Percentiles rank a stretch among this genome's conserved stretches.
These are phyloP conservation scores for Rotaria socialis DNA, from an alignment of 2,888 invertebrate genomes.

Conservation along the genomic window DNA sequence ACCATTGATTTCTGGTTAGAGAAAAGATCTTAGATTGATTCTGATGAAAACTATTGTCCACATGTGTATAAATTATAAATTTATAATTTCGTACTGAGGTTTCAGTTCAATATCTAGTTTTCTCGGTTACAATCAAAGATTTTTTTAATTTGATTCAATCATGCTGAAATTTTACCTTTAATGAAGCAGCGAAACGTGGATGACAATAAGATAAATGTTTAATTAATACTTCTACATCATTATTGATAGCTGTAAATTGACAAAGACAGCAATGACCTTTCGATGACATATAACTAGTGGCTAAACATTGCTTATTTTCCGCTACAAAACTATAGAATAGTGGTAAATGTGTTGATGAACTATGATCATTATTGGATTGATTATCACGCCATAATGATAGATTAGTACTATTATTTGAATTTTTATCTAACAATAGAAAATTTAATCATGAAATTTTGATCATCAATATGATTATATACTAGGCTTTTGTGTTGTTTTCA, in stretches of 20 bases:
- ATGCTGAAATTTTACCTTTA: neutral
- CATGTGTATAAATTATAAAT: no score
- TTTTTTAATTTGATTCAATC: no score
- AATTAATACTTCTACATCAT: conserved; percentile 24
- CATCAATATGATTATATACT: neutral
- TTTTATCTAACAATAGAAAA: neutral
- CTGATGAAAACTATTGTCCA: no score
- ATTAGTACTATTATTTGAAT: neutral
- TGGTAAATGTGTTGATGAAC: neutral
- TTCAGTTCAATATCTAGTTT: no score
- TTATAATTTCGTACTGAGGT: no score
- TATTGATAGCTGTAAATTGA: conserved; percentile 23
- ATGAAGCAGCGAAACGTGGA: conserved; percentile 21
- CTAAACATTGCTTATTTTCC: neutral
- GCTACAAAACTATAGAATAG: neutral
- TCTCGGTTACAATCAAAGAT: no score
- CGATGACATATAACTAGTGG: neutral
- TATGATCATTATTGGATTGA: neutral
- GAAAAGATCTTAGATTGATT: no score
- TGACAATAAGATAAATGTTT: conserved; percentile 27
- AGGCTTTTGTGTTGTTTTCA: neutral
- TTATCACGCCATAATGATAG: conserved; percentile 15
- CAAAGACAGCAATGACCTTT: conserved; percentile 26
- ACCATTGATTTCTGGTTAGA: no score
- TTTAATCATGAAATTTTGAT: neutral